phyloP scores from a whole-genome alignment of 2,797 vertebrate species.

The Acrossocheilus wenchowensis region DNA sequence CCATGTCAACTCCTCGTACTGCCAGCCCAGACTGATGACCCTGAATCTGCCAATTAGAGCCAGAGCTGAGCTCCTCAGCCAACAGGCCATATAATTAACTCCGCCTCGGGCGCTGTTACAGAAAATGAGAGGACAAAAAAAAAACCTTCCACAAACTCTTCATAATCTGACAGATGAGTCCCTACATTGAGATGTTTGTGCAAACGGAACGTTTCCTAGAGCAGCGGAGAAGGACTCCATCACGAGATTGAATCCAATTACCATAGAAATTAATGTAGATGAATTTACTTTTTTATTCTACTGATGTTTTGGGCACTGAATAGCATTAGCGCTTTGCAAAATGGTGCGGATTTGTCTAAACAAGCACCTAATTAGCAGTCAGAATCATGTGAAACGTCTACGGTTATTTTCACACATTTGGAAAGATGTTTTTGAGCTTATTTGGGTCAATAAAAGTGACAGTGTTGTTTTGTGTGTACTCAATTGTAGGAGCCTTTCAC shows the following conservation, averaged over 20 bases:
- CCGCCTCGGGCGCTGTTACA: slow-evolving; percentile 71
- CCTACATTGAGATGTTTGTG: slow-evolving; percentile 65
- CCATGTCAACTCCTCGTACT: slow-evolving; percentile 52
- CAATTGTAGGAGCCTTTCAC: slow-evolving; percentile 92
- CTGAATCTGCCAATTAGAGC: slow-evolving; percentile 78
- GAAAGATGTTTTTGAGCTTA: slow-evolving; percentile 40
- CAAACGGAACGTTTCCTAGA: slow-evolving; percentile 56
- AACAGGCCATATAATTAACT: slow-evolving; percentile 77
- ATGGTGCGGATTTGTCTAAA: slow-evolving; percentile 53
- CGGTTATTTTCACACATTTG: slow-evolving; percentile 12
- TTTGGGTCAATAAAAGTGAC: slow-evolving; percentile 43
- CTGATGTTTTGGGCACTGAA: slow-evolving; percentile 49
- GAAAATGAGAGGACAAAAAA: slow-evolving; percentile 64
- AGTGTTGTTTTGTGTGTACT: slow-evolving; percentile 44
- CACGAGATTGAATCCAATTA: slow-evolving; percentile 56
- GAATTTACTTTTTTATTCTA: slow-evolving; percentile 43
- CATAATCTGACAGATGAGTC: slow-evolving; percentile 60
- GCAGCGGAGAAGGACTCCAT: slow-evolving; percentile 54
- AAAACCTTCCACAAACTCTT: slow-evolving; percentile 60
- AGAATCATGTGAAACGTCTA: neutral
- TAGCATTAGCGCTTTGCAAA: slow-evolving; percentile 42
- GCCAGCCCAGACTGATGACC: slow-evolving; percentile 67
- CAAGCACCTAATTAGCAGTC: slow-evolving; percentile 58
- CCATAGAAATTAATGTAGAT: slow-evolving; percentile 57
- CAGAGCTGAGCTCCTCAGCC: slow-evolving; percentile 67